Base-by-base conservation (phyloP, 2,888 invertebrate species). In the Pheosia gnoma region DNA sequence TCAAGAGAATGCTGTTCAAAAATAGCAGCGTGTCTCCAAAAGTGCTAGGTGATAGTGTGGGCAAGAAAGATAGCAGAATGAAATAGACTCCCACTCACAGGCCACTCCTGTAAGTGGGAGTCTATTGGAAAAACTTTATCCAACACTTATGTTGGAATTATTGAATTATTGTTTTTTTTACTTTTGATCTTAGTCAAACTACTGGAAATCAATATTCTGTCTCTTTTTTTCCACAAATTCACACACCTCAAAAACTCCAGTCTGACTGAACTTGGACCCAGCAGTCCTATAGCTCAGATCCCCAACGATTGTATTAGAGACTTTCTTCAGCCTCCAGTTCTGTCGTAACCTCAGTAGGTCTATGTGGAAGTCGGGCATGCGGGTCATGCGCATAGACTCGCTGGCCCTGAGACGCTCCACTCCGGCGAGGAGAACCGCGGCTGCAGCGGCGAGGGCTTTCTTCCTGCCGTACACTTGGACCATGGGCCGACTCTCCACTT, bases 281-380 rank as follows among this genome's bases (percentile, higher is more conserved):
- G 98, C 98, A 81, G 98, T 98, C 67, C 98, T 95, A 83, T 99
- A 99, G 85, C 99, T 99, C 6, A 99, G 95, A 90, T 99, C 99
- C 0, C 99, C 99, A 59, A 99, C 97, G 62, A 99, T 99, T 0
- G 97, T 96, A 84, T 98, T 98, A 0, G 98, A 98, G 0, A 98
- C 98, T 93, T 99, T 99, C 84, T 99, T 98, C n/a, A 99, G 89
- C 57, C 99, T 94, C 99, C 99, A 99, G 82, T 98, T 98, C 82
- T 99, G 98, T 51, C 99, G 90, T 56, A 99, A 93, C 63, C 98
- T 94, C 39, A 99, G 86, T 60, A 99, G 88, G 82, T 99, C 99
- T 62, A 98, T 97, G 79, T 99, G 98, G 83, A 99, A 99, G 86
- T 99, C 98, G 0, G 97, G 96, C 71, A 96, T 95, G 43, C 97